Conservation (phyloP, 1,140 invertebrate species). For the Lithobius niger region DNA sequence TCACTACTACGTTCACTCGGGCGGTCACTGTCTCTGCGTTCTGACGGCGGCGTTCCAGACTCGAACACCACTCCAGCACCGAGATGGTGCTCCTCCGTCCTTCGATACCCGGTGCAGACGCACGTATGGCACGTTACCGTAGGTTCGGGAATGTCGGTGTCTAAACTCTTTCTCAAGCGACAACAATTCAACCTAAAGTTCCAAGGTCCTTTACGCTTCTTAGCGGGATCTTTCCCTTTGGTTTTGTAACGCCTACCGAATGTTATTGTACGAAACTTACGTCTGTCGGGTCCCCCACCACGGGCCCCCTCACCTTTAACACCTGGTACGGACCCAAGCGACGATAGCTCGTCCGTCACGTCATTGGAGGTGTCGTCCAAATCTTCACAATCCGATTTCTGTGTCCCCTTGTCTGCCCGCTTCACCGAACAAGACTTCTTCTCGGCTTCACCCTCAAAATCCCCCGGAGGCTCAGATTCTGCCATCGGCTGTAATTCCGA, state of each 20-base stretch:
- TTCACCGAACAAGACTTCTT: too few relatives aligned
- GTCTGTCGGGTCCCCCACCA: too few relatives aligned
- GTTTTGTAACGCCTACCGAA: conserved; percentile 2
- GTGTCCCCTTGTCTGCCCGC: too few relatives aligned
- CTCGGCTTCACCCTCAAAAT: too few relatives aligned
- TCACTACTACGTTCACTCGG: conserved; percentile 2
- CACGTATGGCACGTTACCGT: conserved; percentile 31
- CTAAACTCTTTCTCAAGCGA: background rate
- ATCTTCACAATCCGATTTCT: too few relatives aligned
- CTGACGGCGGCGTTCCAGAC: conserved; percentile 18
- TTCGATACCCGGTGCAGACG: conserved; percentile 45
- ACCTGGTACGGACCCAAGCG: too few relatives aligned
- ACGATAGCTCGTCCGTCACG: too few relatives aligned
- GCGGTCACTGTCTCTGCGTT: background rate
- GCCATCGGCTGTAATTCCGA: too few relatives aligned
- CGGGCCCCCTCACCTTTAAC: too few relatives aligned
- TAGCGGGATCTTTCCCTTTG: conserved; percentile 3
- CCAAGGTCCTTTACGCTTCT: conserved; percentile 20
- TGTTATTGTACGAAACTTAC: conserved; percentile 5
- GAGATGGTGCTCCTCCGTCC: conserved; percentile 41
- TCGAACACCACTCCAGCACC: conserved; percentile 39
- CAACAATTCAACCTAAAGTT: conserved; percentile 18
- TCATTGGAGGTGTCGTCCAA: too few relatives aligned
- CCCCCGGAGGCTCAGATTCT: too few relatives aligned
- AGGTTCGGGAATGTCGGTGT: conserved; percentile 14